Base-by-base conservation (phyloP, 2,888 invertebrate genomes). In the Colostygia pectinataria region DNA sequence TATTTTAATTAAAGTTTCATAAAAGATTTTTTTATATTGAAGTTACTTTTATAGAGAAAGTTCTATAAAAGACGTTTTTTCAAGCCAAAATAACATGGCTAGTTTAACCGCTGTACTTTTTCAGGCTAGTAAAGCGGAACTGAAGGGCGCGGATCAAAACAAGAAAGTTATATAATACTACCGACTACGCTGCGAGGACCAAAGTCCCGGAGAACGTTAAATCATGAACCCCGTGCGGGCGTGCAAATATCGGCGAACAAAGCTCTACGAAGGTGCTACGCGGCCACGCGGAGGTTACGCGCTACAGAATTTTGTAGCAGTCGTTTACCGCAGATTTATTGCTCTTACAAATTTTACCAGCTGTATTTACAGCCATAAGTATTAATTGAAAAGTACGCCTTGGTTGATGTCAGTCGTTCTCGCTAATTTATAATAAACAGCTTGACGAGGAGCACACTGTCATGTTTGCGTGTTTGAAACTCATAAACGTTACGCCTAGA, bases 171-270 rank as follows among this genome's bases (percentile, higher is more conserved):
- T 34, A 55, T 44, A 48, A 54, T 53, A 59, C 23, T n/a, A n/a
- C n/a, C n/a, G n/a, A n/a, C n/a, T 4, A 51, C 46, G 49, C 37
- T 59, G 43, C 40, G 38, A 40, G 39, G 46, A 40, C 48, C 51
- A 37, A n/a, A 40, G 40, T 31, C 39, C 42, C 44, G 23, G 20
- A 33, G 33, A 65, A 44, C 69, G 70, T 71, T 70, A 67, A 20
- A 72, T 74, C 69, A 74, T 55, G 57, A 45, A 43, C 55, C 31
- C 34, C 45, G 37, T 52, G 47, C 36, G 59, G 57, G 61, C 59
- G 53, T 57, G 59, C 57, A 61, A 68, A 70, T 66, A 66, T 67
- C 44, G 65, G 61, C 63, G 55, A 71, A 68, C 69, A 66, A 53
- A 57, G 59, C 58, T 55, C 23, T 29, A 42, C 37, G 10, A 7